A percentile compares a stretch with the other conserved stretches of the same genome.
Conservation (phyloP, 2,113 vertebrate genomes). For the Tachysurus vachellii region DNA sequence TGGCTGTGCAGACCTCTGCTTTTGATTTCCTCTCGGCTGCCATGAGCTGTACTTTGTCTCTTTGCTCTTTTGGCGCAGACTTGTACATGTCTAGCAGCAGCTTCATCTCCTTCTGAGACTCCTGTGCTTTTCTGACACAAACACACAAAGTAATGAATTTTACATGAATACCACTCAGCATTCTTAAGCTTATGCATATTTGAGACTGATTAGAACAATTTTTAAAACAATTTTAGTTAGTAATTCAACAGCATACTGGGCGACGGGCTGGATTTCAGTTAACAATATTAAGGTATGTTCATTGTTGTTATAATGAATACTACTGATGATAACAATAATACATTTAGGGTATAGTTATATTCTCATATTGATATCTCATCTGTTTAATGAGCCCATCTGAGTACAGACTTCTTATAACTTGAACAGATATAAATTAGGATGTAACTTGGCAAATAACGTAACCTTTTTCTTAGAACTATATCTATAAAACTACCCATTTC, state of each 20-base stretch:
- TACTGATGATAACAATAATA: background rate
- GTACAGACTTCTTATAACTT: background rate
- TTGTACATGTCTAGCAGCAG: conserved; percentile 93
- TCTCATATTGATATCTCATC: background rate
- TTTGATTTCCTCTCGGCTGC: conserved; percentile 90
- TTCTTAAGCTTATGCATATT: background rate
- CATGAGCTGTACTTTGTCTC: conserved; percentile 95
- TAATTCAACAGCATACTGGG: background rate
- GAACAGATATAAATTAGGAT: background rate
- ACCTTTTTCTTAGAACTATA: background rate
- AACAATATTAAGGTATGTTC: background rate
- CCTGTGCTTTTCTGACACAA: conserved; percentile 84
- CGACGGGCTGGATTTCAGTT: background rate
- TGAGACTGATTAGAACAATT: background rate
- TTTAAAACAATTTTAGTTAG: background rate
- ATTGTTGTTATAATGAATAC: background rate
- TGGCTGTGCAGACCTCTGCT: conserved; percentile 78
- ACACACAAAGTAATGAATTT: background rate
- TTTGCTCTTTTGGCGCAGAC: conserved; percentile 89
- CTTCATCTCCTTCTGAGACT: conserved; percentile 96
- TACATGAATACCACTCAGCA: background rate
- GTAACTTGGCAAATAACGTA: background rate
- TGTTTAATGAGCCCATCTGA: background rate
- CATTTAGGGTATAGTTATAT: background rate
- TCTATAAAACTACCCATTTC: background rate